phyloP scores from a whole-genome alignment of 1,140 invertebrate species.

The Periplaneta americana region DNA sequence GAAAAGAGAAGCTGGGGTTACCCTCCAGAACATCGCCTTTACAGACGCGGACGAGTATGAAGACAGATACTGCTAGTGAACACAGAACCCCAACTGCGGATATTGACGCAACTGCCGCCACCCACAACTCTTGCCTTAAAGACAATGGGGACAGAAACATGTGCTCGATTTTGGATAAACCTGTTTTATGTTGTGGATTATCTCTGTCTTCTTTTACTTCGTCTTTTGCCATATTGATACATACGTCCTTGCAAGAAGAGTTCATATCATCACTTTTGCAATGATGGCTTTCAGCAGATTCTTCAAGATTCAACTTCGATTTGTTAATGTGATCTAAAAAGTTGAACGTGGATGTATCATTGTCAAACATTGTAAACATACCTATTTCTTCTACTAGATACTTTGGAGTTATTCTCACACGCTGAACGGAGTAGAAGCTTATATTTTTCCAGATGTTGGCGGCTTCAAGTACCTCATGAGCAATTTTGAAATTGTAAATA shows the following conservation, averaged over 20 bases:
- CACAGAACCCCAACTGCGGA: constrained; percentile 39
- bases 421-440: not conserved
- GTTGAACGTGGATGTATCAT: not conserved
- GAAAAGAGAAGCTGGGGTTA: constrained; percentile 45
- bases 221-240: not conserved
- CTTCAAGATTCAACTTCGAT: not conserved
- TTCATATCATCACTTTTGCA: not conserved
- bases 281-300: not conserved
- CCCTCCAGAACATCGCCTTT: constrained; percentile 46
- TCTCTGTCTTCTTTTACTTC: constrained; percentile 20
- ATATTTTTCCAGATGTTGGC: not conserved
- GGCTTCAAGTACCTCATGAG: too few species aligned
- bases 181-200: too few species aligned
- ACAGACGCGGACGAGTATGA: constrained; percentile 45
- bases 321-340: not conserved
- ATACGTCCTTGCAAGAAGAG: not conserved
- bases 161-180: constrained; percentile 23
- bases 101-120: constrained; percentile 42
- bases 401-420: not conserved
- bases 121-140: constrained; percentile 38
- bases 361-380: not conserved
- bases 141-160: constrained; percentile 6
- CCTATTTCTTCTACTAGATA: not conserved
- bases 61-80: constrained; percentile 40
- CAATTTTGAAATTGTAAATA: too few species aligned